Conservation (phyloP, 2,888 invertebrate genomes). For the Ceraclea dissimilis region DNA sequence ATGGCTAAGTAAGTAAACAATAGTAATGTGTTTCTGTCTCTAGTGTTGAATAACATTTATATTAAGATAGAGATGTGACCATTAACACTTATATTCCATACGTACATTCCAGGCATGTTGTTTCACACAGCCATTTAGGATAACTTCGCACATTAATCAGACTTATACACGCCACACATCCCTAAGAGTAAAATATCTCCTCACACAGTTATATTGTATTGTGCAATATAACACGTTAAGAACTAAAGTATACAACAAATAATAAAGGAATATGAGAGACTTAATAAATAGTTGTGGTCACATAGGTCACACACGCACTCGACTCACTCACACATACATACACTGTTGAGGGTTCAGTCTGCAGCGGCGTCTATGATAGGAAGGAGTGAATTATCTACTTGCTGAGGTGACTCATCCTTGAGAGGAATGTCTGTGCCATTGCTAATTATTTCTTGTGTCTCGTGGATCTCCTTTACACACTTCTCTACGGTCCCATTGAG, state of each 20-base stretch:
- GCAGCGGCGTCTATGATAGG: constrained; percentile 22
- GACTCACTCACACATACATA: not conserved
- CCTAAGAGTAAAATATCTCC: no score
- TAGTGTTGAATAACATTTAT: no score
- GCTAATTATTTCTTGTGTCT: constrained; percentile 12
- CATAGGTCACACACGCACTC: not conserved
- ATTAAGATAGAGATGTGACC: no score
- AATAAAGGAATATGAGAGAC: constrained; percentile 8
- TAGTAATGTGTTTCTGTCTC: no score
- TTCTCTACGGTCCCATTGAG: constrained; percentile 24
- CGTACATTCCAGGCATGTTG: no score
- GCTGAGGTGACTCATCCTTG: constrained; percentile 24
- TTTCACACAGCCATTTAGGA: no score
- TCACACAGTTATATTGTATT: constrained; percentile 22
- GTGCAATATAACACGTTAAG: constrained; percentile 23
- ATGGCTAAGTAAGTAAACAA: no score
- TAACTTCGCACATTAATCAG: no score
- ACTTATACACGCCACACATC: no score
- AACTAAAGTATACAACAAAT: constrained; percentile 22
- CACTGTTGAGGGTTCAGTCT: constrained; percentile 13
- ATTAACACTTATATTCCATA: no score
- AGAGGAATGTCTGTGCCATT: constrained; percentile 20
- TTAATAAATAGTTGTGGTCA: not conserved
- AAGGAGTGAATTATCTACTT: constrained; percentile 23
- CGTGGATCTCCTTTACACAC: constrained; percentile 16